phyloP scores from a whole-genome alignment of 2,888 invertebrate genomes.

The Mythimna loreyi region DNA sequence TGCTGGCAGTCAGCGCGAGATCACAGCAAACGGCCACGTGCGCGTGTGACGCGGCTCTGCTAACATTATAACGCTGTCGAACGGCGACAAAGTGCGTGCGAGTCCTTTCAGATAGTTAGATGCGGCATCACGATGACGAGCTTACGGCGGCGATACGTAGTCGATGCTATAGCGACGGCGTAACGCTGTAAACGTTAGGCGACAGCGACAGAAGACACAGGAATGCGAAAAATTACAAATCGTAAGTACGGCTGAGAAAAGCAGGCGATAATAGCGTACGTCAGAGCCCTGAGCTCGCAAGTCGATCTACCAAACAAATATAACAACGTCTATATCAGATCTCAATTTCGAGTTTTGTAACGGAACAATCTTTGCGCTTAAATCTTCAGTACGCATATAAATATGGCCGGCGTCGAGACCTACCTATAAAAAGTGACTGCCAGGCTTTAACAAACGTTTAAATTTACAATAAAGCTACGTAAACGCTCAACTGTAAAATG shows the following conservation, averaged over 20 bases:
- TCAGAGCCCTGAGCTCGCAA: constrained; percentile 47
- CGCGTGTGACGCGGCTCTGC: constrained; percentile 46
- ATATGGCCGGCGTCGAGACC: constrained; percentile 26
- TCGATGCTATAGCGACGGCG: constrained; percentile 77
- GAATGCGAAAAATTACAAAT: constrained; percentile 72
- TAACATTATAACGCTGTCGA: constrained; percentile 70
- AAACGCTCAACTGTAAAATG: constrained; percentile 37
- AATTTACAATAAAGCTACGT: constrained; percentile 43
- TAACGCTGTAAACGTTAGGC: constrained; percentile 80
- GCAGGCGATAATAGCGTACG: constrained; percentile 64
- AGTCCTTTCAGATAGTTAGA: constrained; percentile 86
- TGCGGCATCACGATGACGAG: constrained; percentile 77
- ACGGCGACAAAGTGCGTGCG: constrained; percentile 82
- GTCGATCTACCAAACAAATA: constrained; percentile 30
- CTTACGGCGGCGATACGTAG: constrained; percentile 79
- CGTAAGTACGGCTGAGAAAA: constrained; percentile 81
- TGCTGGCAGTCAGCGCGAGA: constrained; percentile 31
- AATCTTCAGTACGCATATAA: constrained; percentile 16
- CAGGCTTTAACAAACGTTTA: constrained; percentile 22
- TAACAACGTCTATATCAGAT: constrained; percentile 36
- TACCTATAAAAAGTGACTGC: constrained; percentile 21
- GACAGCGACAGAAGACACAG: constrained; percentile 75
- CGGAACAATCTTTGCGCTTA: constrained; percentile 48
- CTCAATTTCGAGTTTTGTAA: constrained; percentile 44
- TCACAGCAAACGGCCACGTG: constrained; percentile 37